phyloP scores from a whole-genome alignment of 1,140 invertebrate species.

The Rhysida immarginata region DNA sequence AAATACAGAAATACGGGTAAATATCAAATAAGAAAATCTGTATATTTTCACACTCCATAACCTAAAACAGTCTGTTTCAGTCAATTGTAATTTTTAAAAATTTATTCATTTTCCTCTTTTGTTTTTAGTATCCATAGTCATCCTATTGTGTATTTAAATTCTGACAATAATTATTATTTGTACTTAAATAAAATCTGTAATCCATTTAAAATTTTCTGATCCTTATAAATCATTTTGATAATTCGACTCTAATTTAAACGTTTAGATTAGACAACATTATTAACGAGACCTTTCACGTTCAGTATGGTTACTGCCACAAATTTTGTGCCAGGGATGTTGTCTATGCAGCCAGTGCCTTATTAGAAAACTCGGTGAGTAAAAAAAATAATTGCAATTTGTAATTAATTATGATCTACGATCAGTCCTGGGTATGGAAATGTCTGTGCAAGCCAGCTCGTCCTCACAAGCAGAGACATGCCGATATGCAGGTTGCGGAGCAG shows the following conservation, averaged over 20 bases:
- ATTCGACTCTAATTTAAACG: too few relatives aligned
- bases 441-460: too few relatives aligned
- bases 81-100: background rate
- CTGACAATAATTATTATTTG: background rate
- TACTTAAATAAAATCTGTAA: background rate
- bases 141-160: too few relatives aligned
- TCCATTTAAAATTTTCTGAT: too few relatives aligned
- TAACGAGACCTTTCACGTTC: slow-evolving; percentile 57
- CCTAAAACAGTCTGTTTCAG: too few relatives aligned
- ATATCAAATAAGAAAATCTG: too few relatives aligned
- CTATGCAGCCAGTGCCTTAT: slow-evolving; percentile 56
- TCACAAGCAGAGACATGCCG: too few relatives aligned
- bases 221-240: too few relatives aligned
- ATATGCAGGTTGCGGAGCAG: too few relatives aligned
- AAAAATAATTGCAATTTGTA: slow-evolving; percentile 12
- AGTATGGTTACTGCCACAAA: slow-evolving; percentile 63
- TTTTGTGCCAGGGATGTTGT: slow-evolving; percentile 71
- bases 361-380: slow-evolving; percentile 50
- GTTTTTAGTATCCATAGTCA: background rate
- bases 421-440: too few relatives aligned
- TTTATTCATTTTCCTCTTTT: background rate
- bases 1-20: slow-evolving; percentile 57
- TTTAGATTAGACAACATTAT: slow-evolving; percentile 47
- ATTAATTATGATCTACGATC: too few relatives aligned
- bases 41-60: too few relatives aligned